Evolutionary conservation across 2,113 vertebrate genomes (phyloP).

Genomic region (Regulus satrapa): DNA sequence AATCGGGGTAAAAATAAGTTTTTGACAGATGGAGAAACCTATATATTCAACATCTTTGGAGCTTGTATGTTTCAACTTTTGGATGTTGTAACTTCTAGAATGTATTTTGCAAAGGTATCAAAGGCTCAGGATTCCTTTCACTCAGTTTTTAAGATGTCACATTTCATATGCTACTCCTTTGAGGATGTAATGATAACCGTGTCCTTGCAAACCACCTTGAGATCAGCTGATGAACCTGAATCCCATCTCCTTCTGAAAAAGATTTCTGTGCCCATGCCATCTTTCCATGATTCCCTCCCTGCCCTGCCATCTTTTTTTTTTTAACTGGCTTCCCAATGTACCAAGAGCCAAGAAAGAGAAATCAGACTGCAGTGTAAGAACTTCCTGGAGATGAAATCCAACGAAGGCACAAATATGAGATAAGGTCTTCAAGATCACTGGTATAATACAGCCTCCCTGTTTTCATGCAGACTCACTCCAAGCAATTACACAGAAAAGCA

Average conservation of each 20-base stretch:
- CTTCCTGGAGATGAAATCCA: background rate
- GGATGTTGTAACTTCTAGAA: background rate
- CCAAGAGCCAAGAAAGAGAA: background rate
- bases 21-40: background rate
- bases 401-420: background rate
- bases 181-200: background rate
- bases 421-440: background rate
- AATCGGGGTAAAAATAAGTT: background rate
- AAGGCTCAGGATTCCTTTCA: background rate
- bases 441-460: background rate
- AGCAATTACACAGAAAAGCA: background rate
- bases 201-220: background rate
- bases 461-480: background rate
- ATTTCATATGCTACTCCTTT: background rate
- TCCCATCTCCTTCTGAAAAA: background rate
- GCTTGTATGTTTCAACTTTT: no score
- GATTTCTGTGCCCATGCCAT: background rate
- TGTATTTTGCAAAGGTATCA: background rate
- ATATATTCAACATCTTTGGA: background rate
- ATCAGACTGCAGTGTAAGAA: background rate
- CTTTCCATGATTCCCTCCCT: background rate
- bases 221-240: background rate
- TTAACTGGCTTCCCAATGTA: background rate
- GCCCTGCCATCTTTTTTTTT: rapidly evolving
- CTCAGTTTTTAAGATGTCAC: background rate